Conservation (phyloP, 2,888 invertebrate species). For the Acanthopleura granulata region DNA sequence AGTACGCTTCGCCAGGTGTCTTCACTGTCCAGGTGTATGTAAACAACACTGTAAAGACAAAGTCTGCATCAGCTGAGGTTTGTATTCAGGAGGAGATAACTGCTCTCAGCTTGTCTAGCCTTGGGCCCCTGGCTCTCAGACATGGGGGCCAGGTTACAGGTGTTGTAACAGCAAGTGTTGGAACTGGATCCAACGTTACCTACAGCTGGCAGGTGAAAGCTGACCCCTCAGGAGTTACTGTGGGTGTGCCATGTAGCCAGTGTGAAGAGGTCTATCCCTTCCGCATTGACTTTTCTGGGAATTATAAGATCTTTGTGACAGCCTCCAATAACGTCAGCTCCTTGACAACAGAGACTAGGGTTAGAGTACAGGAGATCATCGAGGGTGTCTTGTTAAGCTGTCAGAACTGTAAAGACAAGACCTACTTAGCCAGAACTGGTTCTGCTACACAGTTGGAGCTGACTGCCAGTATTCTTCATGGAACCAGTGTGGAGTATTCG, state of each 20-base stretch:
- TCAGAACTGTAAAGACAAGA: not conserved
- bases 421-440: not conserved
- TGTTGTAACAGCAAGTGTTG: not conserved
- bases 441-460: not conserved
- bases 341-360: not conserved
- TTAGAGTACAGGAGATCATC: conserved; percentile 1
- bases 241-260: not conserved
- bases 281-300: not conserved
- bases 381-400: not conserved
- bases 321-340: conserved; percentile 7
- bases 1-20: not conserved
- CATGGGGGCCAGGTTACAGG: not conserved
- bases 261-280: not conserved
- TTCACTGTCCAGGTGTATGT: not conserved
- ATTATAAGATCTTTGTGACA: not conserved
- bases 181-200: not conserved
- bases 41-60: not conserved
- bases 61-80: not conserved
- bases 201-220: not conserved
- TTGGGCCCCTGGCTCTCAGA: not conserved
- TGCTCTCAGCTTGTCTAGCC: not conserved
- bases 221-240: not conserved
- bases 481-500: not conserved
- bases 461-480: not conserved
- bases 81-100: conserved; percentile 1